Evolutionary conservation across 1,140 invertebrate species (phyloP), one percentile per base, ranked within the genome.

Genomic region (Dolichoris vasculosae): DNA sequence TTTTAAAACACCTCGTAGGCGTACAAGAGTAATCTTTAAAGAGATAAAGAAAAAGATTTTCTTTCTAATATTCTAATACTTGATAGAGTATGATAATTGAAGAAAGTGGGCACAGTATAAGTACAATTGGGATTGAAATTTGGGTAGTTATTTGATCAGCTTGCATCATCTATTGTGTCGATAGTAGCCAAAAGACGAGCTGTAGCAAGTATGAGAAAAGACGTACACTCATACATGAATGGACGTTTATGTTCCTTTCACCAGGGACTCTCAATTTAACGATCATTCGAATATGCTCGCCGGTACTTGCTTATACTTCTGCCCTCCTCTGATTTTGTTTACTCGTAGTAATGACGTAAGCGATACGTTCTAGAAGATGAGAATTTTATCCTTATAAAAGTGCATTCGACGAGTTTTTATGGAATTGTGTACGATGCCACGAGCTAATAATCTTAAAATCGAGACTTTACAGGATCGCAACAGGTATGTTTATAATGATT

Each of bases 381-480:
- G 30, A 35, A 13, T 26, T 69, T 69, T 6, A 9, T 3, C 3
- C 17, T 15, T 9, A 17, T 69, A 35, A 3, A 69, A 17, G 15
- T 48, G 20, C n/a, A 46, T 6, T 17, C 15, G 35, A 13, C 32
- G 40, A 73, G 71, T 73, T 63, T n/a, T 32, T 26, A 8, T 7
- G 2, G n/a, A 48, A 30, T 32, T 17, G 9, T 43, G 2, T 17
- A 75, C 3, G 0, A 84, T 84, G 83, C 43, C 83, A 26, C 63
- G 76, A 35, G 43, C 46, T 1, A 71, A 84, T 13, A 35, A 84
- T 43, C 46, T 84, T 3, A 69, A 79, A 23, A 79, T 84, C 43
- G 83, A 84, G 40, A 84, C 76, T 15, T 11, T 78, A 9, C 75
- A 75, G 8, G 83, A 84, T 32, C 63, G 40, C 51, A 67, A 78